A percentile compares a stretch with the other conserved stretches of the same genome.
Evolutionary conservation across 2,888 invertebrate species (phyloP).

Genomic region (Acleris holmiana): DNA sequence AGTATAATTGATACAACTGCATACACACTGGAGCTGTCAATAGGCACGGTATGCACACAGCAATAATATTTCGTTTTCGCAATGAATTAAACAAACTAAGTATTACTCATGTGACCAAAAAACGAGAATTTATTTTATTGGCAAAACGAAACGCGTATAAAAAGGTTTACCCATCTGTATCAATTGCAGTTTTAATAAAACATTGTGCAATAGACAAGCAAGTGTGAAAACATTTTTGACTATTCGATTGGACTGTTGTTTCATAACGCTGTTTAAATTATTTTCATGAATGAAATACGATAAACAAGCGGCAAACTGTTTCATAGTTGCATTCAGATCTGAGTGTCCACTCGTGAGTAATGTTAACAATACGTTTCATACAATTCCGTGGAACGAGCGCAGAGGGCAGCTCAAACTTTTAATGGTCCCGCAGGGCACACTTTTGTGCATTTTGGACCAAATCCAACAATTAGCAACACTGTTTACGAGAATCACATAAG

Average conservation of each 20-base stretch:
- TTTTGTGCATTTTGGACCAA: slow-evolving; percentile 38
- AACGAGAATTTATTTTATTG: too few species aligned
- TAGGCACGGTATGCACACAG: too few species aligned
- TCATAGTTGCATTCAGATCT: slow-evolving; percentile 33
- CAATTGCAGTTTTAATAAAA: too few species aligned
- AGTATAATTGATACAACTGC: too few species aligned
- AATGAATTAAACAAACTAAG: too few species aligned
- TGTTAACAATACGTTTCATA: slow-evolving; percentile 38
- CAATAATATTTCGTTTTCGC: too few species aligned
- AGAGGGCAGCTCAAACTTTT: slow-evolving; percentile 34
- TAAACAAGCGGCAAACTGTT: slow-evolving; percentile 27
- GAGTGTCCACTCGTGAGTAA: slow-evolving; percentile 35
- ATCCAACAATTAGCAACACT: slow-evolving; percentile 34
- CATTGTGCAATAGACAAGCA: too few species aligned
- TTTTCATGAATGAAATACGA: slow-evolving; percentile 21
- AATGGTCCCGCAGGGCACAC: slow-evolving; percentile 38
- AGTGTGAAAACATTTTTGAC: too few species aligned
- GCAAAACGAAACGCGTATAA: too few species aligned
- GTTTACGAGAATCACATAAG: slow-evolving; percentile 1
- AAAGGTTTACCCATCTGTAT: too few species aligned
- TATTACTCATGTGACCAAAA: too few species aligned
- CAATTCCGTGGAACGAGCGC: slow-evolving; percentile 23
- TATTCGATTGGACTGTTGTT: neutral
- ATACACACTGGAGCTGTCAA: too few species aligned
- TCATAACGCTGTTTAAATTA: slow-evolving; percentile 13